Evolutionary conservation across 2,113 vertebrate species (phyloP).

Genomic region (Hippopotamus amphibius): DNA sequence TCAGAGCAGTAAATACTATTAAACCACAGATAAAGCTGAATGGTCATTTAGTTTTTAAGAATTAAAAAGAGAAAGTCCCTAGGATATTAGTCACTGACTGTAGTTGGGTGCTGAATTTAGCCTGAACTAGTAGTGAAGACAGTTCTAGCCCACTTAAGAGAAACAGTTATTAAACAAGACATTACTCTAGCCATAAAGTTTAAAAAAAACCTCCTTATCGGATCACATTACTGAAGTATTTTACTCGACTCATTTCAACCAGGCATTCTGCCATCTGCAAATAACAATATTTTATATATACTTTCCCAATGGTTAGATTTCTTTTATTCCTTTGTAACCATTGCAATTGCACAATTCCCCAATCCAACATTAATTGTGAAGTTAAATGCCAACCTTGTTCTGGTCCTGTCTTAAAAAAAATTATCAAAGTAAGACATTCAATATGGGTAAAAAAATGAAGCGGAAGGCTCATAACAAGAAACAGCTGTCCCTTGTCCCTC

Average conservation of each 20-base stretch:
- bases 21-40: not conserved
- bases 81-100: not conserved
- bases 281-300: not conserved
- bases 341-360: not conserved
- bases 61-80: constrained; percentile 17
- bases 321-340: constrained; percentile 28
- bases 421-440: not conserved
- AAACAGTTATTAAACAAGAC: constrained; percentile 54
- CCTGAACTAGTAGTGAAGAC: not conserved
- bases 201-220: constrained; percentile 23
- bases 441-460: not conserved
- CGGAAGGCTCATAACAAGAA: not conserved
- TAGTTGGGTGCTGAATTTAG: not conserved
- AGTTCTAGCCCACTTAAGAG: constrained; percentile 37
- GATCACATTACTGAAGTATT: constrained; percentile 48
- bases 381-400: not conserved
- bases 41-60: not conserved
- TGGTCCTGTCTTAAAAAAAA: not conserved
- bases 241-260: constrained; percentile 27
- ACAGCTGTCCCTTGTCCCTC: not conserved
- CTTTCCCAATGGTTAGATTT: not conserved
- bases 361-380: constrained; percentile 19
- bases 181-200: not conserved
- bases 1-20: not conserved
- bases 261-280: constrained; percentile 45